A percentile compares a stretch with the other conserved stretches of the same genome.
These are phyloP conservation scores for Parus major DNA, from an alignment of 2,113 vertebrate species.

Conservation along the genomic window DNA sequence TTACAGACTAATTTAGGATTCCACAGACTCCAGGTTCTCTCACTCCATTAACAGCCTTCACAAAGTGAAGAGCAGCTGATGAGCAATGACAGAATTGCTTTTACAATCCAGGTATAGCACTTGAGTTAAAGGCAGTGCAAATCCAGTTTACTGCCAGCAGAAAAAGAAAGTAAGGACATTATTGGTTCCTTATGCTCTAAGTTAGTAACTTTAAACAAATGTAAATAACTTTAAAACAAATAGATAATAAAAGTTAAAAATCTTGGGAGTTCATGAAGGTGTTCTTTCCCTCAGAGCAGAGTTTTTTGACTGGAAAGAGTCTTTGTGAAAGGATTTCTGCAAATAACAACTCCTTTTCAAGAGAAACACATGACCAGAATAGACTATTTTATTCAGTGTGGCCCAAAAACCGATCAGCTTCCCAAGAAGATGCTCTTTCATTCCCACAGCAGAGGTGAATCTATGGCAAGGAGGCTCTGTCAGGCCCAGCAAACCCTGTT, in stretches of 20 bases:
- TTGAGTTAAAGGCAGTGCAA: background rate
- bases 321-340: background rate
- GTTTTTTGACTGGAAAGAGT: background rate
- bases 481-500: background rate
- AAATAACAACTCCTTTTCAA: background rate
- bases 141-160: background rate
- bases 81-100: background rate
- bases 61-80: background rate
- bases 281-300: background rate
- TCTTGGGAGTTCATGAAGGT: background rate
- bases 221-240: background rate
- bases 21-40: background rate
- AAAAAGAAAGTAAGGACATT: background rate
- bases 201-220: background rate
- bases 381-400: too few species aligned
- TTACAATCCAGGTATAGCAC: background rate
- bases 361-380: fast-evolving
- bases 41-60: background rate
- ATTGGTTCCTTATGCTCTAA: background rate
- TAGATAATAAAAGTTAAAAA: background rate
- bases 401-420: background rate
- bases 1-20: background rate
- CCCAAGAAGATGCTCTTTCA: background rate
- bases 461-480: background rate
- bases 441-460: background rate